These are phyloP conservation scores for Mythimna vitellina DNA, from an alignment of 2,888 invertebrate species.

Conservation along the genomic window DNA sequence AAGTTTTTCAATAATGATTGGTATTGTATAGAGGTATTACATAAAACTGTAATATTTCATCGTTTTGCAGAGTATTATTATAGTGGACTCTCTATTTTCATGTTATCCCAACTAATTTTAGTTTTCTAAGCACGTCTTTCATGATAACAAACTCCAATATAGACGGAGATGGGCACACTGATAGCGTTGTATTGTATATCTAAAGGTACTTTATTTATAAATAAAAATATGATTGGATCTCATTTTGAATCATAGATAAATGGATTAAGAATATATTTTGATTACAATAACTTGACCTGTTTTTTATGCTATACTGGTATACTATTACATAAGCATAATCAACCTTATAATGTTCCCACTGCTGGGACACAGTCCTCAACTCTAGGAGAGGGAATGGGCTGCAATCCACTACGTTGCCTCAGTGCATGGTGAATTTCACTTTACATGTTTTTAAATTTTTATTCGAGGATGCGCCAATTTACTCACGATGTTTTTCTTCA, in stretches of 20 bases:
- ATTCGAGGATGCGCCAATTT: too few relatives aligned
- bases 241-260: slow-evolving; percentile 14
- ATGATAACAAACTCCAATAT: slow-evolving; percentile 49
- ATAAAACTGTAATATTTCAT: slow-evolving; percentile 41
- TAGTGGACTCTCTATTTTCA: slow-evolving; percentile 51
- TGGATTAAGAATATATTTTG: not conserved
- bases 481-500: too few relatives aligned
- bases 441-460: too few relatives aligned
- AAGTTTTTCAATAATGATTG: slow-evolving; percentile 1
- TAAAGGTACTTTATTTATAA: slow-evolving; percentile 22
- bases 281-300: not conserved
- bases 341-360: too few relatives aligned
- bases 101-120: slow-evolving; percentile 63
- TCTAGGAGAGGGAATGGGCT: too few relatives aligned
- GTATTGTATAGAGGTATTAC: slow-evolving; percentile 15
- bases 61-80: slow-evolving; percentile 34
- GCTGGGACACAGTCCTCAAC: too few relatives aligned
- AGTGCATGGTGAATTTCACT: too few relatives aligned
- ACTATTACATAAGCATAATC: too few relatives aligned
- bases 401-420: too few relatives aligned
- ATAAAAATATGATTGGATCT: slow-evolving; percentile 19
- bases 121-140: slow-evolving; percentile 74
- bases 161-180: slow-evolving; percentile 43
- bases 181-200: slow-evolving; percentile 44
- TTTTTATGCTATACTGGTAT: not conserved